Percentiles rank a stretch among this genome's conserved stretches.
Evolutionary conservation across 2,797 vertebrate genomes (phyloP).

Genomic region (Arrhamphus sclerolepis): DNA sequence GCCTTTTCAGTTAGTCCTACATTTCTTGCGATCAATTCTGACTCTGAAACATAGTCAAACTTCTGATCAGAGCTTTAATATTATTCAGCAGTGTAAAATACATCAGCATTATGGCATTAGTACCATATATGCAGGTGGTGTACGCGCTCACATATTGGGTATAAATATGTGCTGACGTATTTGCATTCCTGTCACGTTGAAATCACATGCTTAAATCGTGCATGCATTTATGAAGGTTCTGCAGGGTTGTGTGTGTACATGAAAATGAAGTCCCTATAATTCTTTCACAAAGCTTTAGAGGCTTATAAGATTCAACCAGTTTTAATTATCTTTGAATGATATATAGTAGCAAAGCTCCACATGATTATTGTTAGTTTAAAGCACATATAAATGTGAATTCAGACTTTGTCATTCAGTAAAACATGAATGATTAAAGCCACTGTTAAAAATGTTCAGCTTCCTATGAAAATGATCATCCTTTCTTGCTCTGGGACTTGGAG

Average conservation of each 20-base stretch:
- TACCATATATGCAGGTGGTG: slow-evolving; percentile 30
- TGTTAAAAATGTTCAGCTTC: too few relatives aligned
- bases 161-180: slow-evolving; percentile 1
- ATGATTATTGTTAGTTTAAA: slow-evolving; percentile 24
- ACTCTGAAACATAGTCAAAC: slow-evolving; percentile 20
- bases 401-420: not conserved
- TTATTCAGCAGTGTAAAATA: slow-evolving; percentile 35
- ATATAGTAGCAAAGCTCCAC: slow-evolving; percentile 40
- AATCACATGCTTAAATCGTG: slow-evolving; percentile 33
- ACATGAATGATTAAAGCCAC: too few relatives aligned
- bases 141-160: slow-evolving; percentile 13
- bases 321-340: slow-evolving; percentile 29
- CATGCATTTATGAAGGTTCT: slow-evolving; percentile 38
- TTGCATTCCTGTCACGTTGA: slow-evolving; percentile 10
- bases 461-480: too few relatives aligned
- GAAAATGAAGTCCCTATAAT: slow-evolving; percentile 43
- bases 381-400: slow-evolving; percentile 33
- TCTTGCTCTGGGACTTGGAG: too few relatives aligned
- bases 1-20: slow-evolving; percentile 26
- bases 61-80: slow-evolving; percentile 41
- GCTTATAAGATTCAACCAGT: slow-evolving; percentile 50
- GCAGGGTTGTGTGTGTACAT: slow-evolving; percentile 27
- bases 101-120: slow-evolving; percentile 22
- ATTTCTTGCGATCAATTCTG: slow-evolving; percentile 32
- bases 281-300: slow-evolving; percentile 21